Percentiles rank a stretch among this genome's conserved stretches.
Evolutionary conservation across 2,888 invertebrate genomes (phyloP).

Genomic region (Beris chalybata): DNA sequence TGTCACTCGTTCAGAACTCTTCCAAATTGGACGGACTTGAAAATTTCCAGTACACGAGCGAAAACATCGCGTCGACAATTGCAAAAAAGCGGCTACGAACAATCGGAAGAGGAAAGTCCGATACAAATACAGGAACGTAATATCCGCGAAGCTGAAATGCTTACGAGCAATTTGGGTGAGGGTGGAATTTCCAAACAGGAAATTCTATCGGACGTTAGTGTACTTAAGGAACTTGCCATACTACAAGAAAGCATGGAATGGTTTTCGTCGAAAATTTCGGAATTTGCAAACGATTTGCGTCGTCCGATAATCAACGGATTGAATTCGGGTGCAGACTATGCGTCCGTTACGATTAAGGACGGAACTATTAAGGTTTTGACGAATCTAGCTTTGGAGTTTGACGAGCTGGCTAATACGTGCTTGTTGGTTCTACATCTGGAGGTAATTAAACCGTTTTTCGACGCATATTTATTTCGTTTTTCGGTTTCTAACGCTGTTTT

Average conservation of each 20-base stretch:
- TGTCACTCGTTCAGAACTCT: conserved; percentile 61
- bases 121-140: conserved; percentile 78
- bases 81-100: conserved; percentile 54
- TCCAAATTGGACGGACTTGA: conserved; percentile 76
- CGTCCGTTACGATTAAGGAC: conserved; percentile 57
- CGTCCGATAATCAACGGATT: conserved; percentile 57
- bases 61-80: conserved; percentile 47
- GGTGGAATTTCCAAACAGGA: conserved; percentile 82
- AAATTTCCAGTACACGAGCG: conserved; percentile 52
- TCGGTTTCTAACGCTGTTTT: conserved; percentile 44
- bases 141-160: conserved; percentile 87
- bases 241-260: conserved; percentile 92
- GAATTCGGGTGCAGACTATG: conserved; percentile 49
- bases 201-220: conserved; percentile 81
- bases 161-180: conserved; percentile 89
- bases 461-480: neutral
- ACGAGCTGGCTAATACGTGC: conserved; percentile 88
- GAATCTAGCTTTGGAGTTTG: conserved; percentile 76
- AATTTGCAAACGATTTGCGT: conserved; percentile 62
- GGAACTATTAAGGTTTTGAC: conserved; percentile 66
- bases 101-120: conserved; percentile 74
- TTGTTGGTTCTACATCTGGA: conserved; percentile 90
- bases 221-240: conserved; percentile 82
- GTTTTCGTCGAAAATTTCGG: conserved; percentile 70
- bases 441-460: conserved; percentile 56